These are phyloP conservation scores for Aphidius ervi DNA, from an alignment of 1,140 invertebrate species.

Conservation along the genomic window DNA sequence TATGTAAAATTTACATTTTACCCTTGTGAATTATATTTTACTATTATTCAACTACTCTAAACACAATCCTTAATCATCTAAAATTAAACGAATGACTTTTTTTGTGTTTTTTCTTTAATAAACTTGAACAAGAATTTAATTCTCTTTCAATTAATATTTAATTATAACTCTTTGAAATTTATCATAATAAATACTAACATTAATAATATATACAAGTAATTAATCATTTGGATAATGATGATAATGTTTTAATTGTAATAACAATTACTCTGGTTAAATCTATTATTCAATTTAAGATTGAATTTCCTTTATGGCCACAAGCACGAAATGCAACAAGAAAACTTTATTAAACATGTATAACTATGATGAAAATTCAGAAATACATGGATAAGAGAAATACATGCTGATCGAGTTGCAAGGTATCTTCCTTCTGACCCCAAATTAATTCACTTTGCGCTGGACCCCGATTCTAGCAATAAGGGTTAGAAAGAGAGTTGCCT, in stretches of 20 bases:
- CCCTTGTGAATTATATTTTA: slow-evolving; percentile 1
- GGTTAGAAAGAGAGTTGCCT: slow-evolving; percentile 30
- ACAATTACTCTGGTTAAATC: slow-evolving; percentile 35
- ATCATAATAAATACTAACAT: too few species aligned
- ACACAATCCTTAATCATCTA: too few species aligned
- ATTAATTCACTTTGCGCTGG: slow-evolving; percentile 46
- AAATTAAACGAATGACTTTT: too few species aligned
- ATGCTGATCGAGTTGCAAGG: too few species aligned
- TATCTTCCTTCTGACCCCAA: slow-evolving; percentile 32
- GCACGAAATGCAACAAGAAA: neutral
- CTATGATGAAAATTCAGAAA: slow-evolving; percentile 3
- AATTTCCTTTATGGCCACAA: slow-evolving; percentile 16
- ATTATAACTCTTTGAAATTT: too few species aligned
- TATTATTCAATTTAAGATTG: slow-evolving; percentile 28
- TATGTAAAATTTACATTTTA: neutral
- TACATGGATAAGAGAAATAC: neutral
- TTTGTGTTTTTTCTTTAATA: too few species aligned
- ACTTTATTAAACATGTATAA: neutral
- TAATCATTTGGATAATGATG: too few species aligned
- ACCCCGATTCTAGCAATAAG: slow-evolving; percentile 36
- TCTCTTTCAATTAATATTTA: too few species aligned
- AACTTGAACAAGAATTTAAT: too few species aligned
- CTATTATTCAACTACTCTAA: too few species aligned
- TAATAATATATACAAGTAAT: too few species aligned
- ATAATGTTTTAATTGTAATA: slow-evolving; percentile 21